Evolutionary conservation across 2,888 invertebrate genomes (phyloP), one percentile per base, ranked within the genome.

Genomic region (Euproctis similis): DNA sequence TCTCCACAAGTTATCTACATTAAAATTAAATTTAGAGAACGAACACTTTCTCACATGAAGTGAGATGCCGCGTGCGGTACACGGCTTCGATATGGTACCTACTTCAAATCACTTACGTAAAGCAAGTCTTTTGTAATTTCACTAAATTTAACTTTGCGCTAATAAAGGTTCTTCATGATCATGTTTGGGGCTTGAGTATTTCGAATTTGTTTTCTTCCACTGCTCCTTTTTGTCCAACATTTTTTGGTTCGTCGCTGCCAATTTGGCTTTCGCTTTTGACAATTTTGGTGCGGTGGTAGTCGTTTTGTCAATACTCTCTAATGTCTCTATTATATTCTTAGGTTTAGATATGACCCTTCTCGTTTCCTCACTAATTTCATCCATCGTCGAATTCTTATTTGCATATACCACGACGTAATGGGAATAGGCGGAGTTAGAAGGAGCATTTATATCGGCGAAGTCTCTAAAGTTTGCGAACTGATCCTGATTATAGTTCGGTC

Each of bases 401-500:
- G 92, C 92, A 59, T 94, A 94, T 0, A 94, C 94, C 0, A 94
- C 91, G 14, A 94, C 93, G 39, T 89, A 90, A 48, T 94, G 92
- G 0, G 94, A 94, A 66, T 92, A 95, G 4, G 93, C 93, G 1
- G 84, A 74, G 57, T 92, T 93, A 0, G 92, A 88, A 0, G 94
- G 93, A 2, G 93, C 89, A 39, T 94, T 95, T 30, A 95, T 95
- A 53, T 95, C 95, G 1, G 95, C 95, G 57, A 95, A 95, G 63
- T 95, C 95, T 53, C 93, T 87, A 77, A 95, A 95, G 61, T 95
- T 94, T 3, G 94, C 93, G 58, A 95, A 95, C 58, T 95, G 95
- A 54, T 95, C 94, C 33, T 91, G 89, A 12, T 92, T 89, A 46
- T 91, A 90, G 27, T 92, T 91, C 3, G 90, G 90, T 55, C 90